These are phyloP conservation scores for Drosophila kokeensis DNA, from an alignment of 2,888 invertebrate species.

Conservation along the genomic window DNA sequence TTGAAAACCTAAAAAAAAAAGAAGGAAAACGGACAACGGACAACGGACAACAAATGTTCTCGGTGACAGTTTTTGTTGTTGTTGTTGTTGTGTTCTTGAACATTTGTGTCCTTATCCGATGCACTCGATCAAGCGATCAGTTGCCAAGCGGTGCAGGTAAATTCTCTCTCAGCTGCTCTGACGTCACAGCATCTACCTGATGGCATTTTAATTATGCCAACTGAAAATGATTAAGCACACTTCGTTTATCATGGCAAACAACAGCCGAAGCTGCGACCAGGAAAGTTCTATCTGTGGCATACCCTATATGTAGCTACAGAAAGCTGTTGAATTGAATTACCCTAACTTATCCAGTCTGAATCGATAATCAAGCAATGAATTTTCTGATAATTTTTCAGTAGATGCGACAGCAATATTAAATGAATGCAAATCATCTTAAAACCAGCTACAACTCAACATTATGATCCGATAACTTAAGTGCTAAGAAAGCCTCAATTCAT, in stretches of 20 bases:
- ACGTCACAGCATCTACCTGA: conserved; percentile 62
- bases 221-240: conserved; percentile 37
- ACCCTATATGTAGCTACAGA: neutral
- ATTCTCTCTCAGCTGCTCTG: conserved; percentile 42
- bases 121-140: conserved; percentile 50
- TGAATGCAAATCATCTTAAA: neutral
- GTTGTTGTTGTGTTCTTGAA: neutral
- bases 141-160: conserved; percentile 48
- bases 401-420: neutral
- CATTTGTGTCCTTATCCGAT: conserved; percentile 47
- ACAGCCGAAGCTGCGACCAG: conserved; percentile 4
- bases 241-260: conserved; percentile 63
- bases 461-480: neutral
- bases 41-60: conserved; percentile 6
- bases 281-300: neutral
- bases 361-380: neutral
- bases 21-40: neutral
- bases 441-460: too few relatives aligned
- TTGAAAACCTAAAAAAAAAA: conserved; percentile 23
- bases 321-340: neutral
- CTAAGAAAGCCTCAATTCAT: neutral
- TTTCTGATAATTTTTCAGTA: neutral
- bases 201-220: conserved; percentile 83
- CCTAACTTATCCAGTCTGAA: neutral
- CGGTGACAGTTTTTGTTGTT: conserved; percentile 47